These are phyloP conservation scores for Heliopora coerulea DNA, from an alignment of 92 coral and sea anemone species.

Conservation along the genomic window DNA sequence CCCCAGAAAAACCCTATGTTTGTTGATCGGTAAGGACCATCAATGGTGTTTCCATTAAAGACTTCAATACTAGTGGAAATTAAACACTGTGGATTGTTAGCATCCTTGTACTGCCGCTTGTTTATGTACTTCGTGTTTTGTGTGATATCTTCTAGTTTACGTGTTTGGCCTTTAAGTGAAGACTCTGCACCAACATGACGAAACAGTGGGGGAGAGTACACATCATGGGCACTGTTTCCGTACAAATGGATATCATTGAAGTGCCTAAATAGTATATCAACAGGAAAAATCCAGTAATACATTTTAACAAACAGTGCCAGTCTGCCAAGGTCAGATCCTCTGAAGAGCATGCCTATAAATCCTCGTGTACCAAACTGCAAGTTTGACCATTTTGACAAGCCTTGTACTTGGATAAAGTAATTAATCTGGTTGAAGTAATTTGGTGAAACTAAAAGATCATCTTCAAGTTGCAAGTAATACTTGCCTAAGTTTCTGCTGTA, in stretches of 20 bases:
- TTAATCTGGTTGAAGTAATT: slow-evolving; percentile 61
- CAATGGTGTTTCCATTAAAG: slow-evolving; percentile 22
- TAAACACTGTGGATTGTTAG: slow-evolving; percentile 58
- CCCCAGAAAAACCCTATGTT: slow-evolving; percentile 67
- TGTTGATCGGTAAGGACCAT: slow-evolving; percentile 46
- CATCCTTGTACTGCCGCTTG: slow-evolving; percentile 48
- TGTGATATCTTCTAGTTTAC: slow-evolving; percentile 52
- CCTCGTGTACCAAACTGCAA: slow-evolving; percentile 77
- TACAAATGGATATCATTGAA: slow-evolving; percentile 65
- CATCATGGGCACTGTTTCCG: slow-evolving; percentile 66
- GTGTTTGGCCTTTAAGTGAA: slow-evolving; percentile 62
- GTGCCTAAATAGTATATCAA: slow-evolving; percentile 67
- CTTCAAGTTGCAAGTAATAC: slow-evolving; percentile 72
- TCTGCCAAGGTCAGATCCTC: slow-evolving; percentile 47
- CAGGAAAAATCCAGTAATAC: slow-evolving; percentile 78
- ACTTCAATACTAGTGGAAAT: slow-evolving; percentile 53
- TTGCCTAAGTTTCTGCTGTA: slow-evolving; percentile 61
- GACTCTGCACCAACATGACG: slow-evolving; percentile 69
- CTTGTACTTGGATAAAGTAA: slow-evolving; percentile 40
- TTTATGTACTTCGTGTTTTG: background rate
- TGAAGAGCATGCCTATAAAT: slow-evolving; percentile 76
- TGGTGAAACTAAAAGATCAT: slow-evolving; percentile 54
- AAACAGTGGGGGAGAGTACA: slow-evolving; percentile 59
- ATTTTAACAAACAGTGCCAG: slow-evolving; percentile 61
- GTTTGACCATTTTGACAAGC: slow-evolving; percentile 61